Conservation (phyloP, 2,797 vertebrate species). For the Simalia tracyae region DNA sequence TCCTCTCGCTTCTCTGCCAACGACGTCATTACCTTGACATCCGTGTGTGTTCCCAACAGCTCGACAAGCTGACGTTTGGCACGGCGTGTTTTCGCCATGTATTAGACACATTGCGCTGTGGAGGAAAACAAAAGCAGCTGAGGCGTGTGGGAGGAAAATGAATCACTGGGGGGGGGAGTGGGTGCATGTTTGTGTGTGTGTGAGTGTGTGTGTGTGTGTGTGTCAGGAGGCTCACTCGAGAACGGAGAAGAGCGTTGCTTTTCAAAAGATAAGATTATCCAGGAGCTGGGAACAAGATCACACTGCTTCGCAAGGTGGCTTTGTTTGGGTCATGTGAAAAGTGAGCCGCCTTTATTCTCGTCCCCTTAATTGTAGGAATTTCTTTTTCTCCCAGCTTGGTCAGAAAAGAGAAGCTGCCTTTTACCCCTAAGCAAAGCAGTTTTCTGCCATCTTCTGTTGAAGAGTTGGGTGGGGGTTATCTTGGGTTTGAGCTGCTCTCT, state of each 20-base stretch:
- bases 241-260: conserved; percentile 13
- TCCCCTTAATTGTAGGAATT: background rate
- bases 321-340: background rate
- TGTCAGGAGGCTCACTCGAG: background rate
- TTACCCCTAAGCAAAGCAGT: too few species aligned
- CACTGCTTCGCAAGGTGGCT: background rate
- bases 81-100: conserved; percentile 60
- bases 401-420: too few species aligned
- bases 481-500: too few species aligned
- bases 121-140: conserved; percentile 72
- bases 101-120: conserved; percentile 66
- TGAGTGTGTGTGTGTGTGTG: too few species aligned
- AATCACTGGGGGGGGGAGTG: conserved; percentile 58
- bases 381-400: background rate
- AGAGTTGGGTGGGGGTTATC: too few species aligned
- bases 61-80: conserved; percentile 55
- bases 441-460: too few species aligned
- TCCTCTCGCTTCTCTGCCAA: conserved; percentile 10
- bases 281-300: rapidly evolving
- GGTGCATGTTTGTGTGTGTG: background rate
- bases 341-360: background rate
- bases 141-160: conserved; percentile 69
- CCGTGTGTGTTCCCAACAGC: conserved; percentile 32
- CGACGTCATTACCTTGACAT: conserved; percentile 61
- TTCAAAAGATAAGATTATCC: background rate